Conservation (phyloP, 2,113 vertebrate genomes). For the Emydura subglobosa region DNA sequence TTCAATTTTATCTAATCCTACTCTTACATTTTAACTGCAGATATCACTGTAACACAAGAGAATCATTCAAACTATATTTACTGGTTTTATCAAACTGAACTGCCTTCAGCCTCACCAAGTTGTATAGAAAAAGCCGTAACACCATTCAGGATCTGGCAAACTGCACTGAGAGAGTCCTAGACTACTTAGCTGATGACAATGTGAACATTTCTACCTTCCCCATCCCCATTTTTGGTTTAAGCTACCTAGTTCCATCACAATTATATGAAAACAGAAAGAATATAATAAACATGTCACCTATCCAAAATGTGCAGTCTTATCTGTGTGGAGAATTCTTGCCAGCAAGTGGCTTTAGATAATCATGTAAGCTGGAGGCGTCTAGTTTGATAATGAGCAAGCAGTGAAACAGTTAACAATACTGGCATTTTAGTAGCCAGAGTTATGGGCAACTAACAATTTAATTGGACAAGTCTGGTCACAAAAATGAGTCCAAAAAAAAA, state of each 20-base stretch:
- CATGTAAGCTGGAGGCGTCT: background rate
- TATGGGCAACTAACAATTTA: background rate
- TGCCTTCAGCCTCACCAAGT: background rate
- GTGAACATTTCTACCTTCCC: background rate
- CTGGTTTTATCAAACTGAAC: background rate
- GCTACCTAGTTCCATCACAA: background rate
- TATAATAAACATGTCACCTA: background rate
- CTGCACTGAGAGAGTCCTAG: rapidly evolving
- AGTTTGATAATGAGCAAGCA: background rate
- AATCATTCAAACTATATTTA: background rate
- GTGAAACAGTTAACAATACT: background rate
- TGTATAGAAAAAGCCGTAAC: background rate
- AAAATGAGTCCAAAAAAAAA: background rate
- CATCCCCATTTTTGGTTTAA: background rate
- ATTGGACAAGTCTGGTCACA: background rate
- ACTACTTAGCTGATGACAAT: background rate
- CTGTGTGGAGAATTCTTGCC: background rate
- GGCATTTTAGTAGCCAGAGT: background rate
- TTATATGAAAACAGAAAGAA: background rate
- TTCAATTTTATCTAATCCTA: background rate
- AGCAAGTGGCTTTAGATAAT: background rate
- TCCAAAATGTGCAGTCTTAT: background rate
- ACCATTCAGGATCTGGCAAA: background rate
- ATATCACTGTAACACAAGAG: background rate
- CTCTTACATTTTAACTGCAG: background rate